Percentiles rank a stretch among this genome's conserved stretches.
phyloP scores from a whole-genome alignment of 2,888 invertebrate species.

The Polylopha cassiicola region DNA sequence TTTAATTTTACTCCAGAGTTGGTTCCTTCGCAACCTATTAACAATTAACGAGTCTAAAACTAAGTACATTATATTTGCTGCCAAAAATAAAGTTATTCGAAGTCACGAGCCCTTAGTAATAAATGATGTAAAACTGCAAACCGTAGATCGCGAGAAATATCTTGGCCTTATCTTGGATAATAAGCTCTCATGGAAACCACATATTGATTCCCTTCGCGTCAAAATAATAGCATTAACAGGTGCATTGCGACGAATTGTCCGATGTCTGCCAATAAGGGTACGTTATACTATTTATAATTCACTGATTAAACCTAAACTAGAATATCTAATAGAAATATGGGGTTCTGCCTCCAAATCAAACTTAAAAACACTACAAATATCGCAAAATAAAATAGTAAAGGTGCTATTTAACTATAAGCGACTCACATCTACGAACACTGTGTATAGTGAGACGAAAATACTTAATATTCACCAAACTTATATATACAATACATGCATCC shows the following conservation, averaged over 20 bases:
- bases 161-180: constrained; percentile 10
- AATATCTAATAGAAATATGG: constrained; percentile 20
- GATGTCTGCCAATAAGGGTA: constrained; percentile 12
- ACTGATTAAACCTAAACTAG: constrained; percentile 18
- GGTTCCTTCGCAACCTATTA: constrained; percentile 16
- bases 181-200: constrained; percentile 15
- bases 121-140: constrained; percentile 10
- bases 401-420: constrained; percentile 15
- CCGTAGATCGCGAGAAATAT: constrained; percentile 13
- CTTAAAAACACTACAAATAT: constrained; percentile 7
- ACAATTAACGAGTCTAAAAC: constrained; percentile 14
- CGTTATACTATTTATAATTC: constrained; percentile 20
- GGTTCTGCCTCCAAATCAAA: constrained; percentile 12
- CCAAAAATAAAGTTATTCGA: constrained; percentile 8
- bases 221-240: constrained; percentile 14
- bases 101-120: too few species aligned
- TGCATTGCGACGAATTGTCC: constrained; percentile 4
- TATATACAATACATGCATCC: constrained; percentile 14
- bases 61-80: constrained; percentile 12
- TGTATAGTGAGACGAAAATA: constrained; percentile 16
- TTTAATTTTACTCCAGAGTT: constrained; percentile 4
- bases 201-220: constrained; percentile 7
- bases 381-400: constrained; percentile 21
- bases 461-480: constrained; percentile 19
- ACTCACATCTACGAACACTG: constrained; percentile 15